Conservation (phyloP, 2,797 vertebrate genomes). For the Peromyscus eremicus region DNA sequence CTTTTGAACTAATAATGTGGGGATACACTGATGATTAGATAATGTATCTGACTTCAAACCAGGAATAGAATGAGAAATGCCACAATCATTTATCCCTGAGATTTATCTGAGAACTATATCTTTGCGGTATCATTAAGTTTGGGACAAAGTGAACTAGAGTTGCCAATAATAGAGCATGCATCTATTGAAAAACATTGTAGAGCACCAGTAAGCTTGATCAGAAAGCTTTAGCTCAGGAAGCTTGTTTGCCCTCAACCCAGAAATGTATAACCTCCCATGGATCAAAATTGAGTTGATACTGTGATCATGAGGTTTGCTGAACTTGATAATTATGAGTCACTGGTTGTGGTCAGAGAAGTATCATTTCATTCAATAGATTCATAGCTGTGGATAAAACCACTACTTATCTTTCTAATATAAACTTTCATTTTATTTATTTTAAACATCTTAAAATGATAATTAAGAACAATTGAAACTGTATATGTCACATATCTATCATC, state of each 20-base stretch:
- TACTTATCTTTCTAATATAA: background rate
- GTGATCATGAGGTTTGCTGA: background rate
- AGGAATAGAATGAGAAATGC: background rate
- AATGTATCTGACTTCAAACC: background rate
- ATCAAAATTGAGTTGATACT: background rate
- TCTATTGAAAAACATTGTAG: background rate
- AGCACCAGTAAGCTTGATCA: background rate
- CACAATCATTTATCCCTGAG: background rate
- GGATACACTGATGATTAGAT: background rate
- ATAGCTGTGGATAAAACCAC: rapidly evolving
- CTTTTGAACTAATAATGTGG: background rate
- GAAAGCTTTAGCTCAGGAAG: background rate
- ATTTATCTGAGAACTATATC: background rate
- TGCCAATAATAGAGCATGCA: background rate
- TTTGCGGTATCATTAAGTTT: background rate
- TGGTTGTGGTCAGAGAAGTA: background rate
- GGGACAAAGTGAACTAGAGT: background rate
- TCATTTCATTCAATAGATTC: background rate
- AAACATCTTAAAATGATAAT: background rate
- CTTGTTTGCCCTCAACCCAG: background rate
- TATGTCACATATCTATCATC: too few species aligned
- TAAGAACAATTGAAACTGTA: background rate
- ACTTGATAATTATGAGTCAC: background rate
- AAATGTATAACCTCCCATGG: background rate
- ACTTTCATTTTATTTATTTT: background rate